Base-by-base conservation (phyloP, 2,113 vertebrate species). In the Hepsetus odoe region DNA sequence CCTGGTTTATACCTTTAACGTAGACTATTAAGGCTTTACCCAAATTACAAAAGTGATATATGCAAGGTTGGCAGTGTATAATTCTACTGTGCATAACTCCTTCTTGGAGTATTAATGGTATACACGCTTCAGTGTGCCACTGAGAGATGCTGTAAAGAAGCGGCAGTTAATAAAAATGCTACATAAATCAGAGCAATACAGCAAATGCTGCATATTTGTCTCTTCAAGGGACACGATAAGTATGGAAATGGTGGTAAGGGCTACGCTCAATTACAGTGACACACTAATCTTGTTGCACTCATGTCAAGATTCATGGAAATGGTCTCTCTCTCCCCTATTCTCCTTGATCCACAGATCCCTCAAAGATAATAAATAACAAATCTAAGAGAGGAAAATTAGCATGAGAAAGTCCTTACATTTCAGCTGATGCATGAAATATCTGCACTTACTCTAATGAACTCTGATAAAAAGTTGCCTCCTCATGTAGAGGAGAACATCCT, bases 381-480 rank as follows among this genome's bases (percentile, higher is more conserved):
- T 86, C 77, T 59, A 86, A 86, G 76, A 68, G 49, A 81, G 77
- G 78, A 53, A 80, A 90, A 90, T 91, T 90, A 88, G 85, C 88
- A 85, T 85, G 82, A 90, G 88, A 88, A 85, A 79, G 80, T 88
- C 81, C 82, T 83, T 74, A 84, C 86, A 83, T 88, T 91, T 79
- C 78, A 85, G 85, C 81, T 53, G 83, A 86, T 83, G 86, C 86
- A 91, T 87, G 87, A 90, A 88, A 88, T 90, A 88, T 87, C 80
- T 85, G 85, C 85, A 88, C 88, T 91, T 90, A 86, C 84, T 88
- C 83, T 91, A 92, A 91, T 89, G 87, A 89, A 87, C 61, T 38
- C 79, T 81, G 74, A 86, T 90, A 49, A 86, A 91, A 87, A 84
- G 82, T 84, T 82, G 74, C 74, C 80, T 35, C 20, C 79, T 74